These are phyloP conservation scores for Arrhopalites spinosus DNA, from an alignment of 2,888 invertebrate species.

Conservation along the genomic window DNA sequence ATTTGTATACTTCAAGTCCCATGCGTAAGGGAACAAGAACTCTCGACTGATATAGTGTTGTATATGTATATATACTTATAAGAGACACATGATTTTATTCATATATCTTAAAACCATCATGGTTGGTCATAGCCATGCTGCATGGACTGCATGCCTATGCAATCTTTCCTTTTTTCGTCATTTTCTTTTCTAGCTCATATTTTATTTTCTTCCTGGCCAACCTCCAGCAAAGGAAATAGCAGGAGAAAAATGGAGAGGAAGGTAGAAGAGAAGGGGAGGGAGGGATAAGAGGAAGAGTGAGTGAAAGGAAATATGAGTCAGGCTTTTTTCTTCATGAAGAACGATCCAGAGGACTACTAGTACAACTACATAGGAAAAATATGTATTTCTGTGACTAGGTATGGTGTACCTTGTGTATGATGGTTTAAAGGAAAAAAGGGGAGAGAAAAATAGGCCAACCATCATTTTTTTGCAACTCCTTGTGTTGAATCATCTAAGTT, in stretches of 20 bases:
- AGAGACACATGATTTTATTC: too few relatives aligned
- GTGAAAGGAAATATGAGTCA: slow-evolving; percentile 11
- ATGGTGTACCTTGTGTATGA: neutral
- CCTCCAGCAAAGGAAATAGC: slow-evolving; percentile 11
- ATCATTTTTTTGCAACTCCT: too few relatives aligned
- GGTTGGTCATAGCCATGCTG: neutral
- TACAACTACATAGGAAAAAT: neutral
- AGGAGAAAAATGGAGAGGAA: neutral
- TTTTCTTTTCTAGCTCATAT: slow-evolving; percentile 7
- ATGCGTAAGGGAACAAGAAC: too few relatives aligned
- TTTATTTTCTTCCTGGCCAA: slow-evolving; percentile 24
- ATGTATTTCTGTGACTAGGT: neutral
- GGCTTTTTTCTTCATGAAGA: neutral
- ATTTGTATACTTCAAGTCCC: too few relatives aligned
- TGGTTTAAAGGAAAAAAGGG: neutral
- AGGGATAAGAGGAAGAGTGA: slow-evolving; percentile 16
- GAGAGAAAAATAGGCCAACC: neutral
- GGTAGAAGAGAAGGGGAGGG: neutral
- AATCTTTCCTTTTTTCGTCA: slow-evolving; percentile 14
- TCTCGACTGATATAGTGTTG: too few relatives aligned
- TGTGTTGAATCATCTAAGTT: neutral
- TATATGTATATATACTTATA: too few relatives aligned
- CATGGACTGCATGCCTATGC: neutral
- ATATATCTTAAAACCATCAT: too few relatives aligned
- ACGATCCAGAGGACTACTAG: neutral